These are phyloP conservation scores for Turdus rufiventris DNA, from an alignment of 2,113 vertebrate species.

Conservation along the genomic window DNA sequence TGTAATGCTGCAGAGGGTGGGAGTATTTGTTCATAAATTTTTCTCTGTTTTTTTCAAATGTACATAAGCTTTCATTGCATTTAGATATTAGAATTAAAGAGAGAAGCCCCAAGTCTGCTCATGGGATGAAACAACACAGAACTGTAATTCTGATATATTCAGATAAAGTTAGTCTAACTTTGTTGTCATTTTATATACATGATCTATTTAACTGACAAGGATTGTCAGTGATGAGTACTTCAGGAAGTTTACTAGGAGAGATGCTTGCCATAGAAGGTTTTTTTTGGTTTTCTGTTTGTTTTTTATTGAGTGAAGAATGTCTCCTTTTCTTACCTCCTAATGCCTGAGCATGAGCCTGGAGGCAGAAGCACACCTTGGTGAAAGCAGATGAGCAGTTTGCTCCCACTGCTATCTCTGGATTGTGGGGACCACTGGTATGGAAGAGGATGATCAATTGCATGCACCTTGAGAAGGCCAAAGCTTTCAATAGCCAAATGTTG, in stretches of 20 bases:
- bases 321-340: background rate
- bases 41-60: background rate
- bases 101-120: background rate
- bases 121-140: background rate
- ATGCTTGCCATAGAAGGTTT: background rate
- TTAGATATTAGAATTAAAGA: background rate
- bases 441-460: background rate
- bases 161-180: background rate
- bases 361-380: background rate
- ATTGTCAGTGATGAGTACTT: background rate
- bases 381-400: background rate
- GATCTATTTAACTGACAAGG: background rate
- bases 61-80: background rate
- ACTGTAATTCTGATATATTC: background rate
- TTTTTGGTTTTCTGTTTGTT: background rate
- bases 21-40: background rate
- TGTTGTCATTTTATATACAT: background rate
- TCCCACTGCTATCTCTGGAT: rapidly evolving
- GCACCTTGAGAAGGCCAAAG: background rate
- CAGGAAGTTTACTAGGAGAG: background rate
- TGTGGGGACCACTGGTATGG: background rate
- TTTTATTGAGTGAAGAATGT: background rate
- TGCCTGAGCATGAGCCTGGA: background rate
- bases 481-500: background rate
- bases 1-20: background rate